These are phyloP conservation scores for Gymnoscelis rufifasciata DNA, from an alignment of 2,888 invertebrate species.

Conservation along the genomic window DNA sequence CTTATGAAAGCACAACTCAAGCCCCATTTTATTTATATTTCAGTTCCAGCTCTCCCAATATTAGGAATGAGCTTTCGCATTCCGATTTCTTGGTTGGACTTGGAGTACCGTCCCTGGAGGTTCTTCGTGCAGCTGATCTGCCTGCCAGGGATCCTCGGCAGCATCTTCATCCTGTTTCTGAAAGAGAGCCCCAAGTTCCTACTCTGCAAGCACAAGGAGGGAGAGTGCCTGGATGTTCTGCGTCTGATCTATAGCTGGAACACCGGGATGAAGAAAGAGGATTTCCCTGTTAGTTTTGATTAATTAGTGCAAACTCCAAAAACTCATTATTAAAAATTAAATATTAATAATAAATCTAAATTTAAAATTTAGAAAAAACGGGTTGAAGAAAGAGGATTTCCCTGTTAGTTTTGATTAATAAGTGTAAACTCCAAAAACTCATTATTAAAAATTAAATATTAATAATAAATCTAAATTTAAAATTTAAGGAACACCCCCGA, in stretches of 20 bases:
- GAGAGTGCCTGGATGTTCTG: conserved; percentile 72
- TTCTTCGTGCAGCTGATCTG: conserved; percentile 82
- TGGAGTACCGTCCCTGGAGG: conserved; percentile 85
- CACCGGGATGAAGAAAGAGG: conserved; percentile 33
- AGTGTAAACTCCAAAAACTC: no score
- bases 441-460: no score
- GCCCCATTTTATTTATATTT: background rate
- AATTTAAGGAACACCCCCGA: no score
- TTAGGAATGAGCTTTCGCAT: conserved; percentile 51
- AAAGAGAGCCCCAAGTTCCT: conserved; percentile 89
- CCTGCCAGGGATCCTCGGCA: conserved; percentile 80
- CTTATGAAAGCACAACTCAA: no score
- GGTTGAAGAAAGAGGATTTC: no score
- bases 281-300: conserved; percentile 43
- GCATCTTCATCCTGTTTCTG: conserved; percentile 71
- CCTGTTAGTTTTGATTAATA: no score
- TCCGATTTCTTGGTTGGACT: conserved; percentile 51
- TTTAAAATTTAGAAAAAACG: no score
- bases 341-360: background rate
- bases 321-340: no score
- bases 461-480: no score
- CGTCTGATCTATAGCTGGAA: conserved; percentile 46
- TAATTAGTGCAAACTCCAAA: no score
- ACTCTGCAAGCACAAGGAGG: conserved; percentile 78
- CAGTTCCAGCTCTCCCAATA: conserved; percentile 57